Conservation (phyloP, 2,113 vertebrate genomes). For the Microtus richardsoni region DNA sequence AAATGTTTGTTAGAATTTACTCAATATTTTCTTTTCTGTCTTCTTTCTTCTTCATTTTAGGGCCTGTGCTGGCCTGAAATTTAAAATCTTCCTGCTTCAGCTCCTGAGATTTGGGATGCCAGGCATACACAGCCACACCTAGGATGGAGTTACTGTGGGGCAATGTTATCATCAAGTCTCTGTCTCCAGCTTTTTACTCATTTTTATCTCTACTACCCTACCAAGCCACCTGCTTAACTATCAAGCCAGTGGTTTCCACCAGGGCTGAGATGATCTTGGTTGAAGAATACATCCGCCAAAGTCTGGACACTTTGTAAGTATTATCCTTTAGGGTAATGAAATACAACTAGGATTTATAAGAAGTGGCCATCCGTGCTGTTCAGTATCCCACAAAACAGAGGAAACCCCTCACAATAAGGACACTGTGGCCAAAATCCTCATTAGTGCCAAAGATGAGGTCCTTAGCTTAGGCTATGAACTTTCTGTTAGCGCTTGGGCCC, state of each 20-base stretch:
- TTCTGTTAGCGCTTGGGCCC: neutral
- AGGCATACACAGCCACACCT: neutral
- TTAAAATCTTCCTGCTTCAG: neutral
- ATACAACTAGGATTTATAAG: neutral
- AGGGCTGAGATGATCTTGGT: neutral
- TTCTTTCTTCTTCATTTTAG: rapidly evolving
- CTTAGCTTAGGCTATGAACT: neutral
- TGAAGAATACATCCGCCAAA: neutral
- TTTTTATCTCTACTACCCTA: neutral
- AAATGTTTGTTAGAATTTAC: neutral
- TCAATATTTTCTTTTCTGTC: neutral
- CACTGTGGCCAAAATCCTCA: neutral
- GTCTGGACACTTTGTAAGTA: neutral
- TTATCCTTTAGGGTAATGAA: neutral
- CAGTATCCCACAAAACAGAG: neutral
- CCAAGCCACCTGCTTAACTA: neutral
- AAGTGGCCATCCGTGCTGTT: neutral
- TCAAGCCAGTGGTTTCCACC: neutral
- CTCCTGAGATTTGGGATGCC: neutral
- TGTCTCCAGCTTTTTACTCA: neutral
- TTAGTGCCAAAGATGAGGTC: neutral
- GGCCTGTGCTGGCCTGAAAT: neutral
- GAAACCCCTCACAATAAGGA: rapidly evolving
- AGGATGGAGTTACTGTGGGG: neutral
- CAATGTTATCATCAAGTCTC: neutral